Evolutionary conservation across 2,797 vertebrate species (phyloP).

Genomic region (Sebastes itinus): DNA sequence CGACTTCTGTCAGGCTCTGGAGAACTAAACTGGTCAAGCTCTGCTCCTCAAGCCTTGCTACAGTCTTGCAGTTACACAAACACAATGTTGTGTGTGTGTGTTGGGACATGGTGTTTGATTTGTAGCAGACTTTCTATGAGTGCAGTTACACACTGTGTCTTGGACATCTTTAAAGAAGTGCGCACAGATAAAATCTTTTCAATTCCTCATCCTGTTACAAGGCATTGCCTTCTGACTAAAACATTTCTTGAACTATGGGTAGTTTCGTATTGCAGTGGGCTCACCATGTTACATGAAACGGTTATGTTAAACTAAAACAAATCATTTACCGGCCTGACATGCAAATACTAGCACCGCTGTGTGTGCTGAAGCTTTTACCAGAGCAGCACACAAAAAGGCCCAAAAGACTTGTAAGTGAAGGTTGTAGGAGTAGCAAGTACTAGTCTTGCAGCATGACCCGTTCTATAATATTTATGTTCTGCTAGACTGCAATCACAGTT

Average conservation of each 20-base stretch:
- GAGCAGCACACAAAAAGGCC: not conserved
- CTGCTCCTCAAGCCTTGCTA: not conserved
- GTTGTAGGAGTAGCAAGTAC: not conserved
- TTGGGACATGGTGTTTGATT: not conserved
- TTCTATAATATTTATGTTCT: slow-evolving; percentile 43
- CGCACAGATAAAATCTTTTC: not conserved
- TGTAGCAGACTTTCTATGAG: not conserved
- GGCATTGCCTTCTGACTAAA: not conserved
- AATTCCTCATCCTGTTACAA: not conserved
- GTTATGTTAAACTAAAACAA: not conserved
- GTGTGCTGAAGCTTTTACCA: not conserved
- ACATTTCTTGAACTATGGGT: not conserved
- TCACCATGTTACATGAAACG: not conserved
- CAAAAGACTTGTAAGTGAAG: not conserved
- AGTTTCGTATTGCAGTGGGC: not conserved
- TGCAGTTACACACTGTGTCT: not conserved
- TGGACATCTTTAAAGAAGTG: not conserved
- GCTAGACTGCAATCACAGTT: slow-evolving; percentile 17
- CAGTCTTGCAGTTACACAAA: not conserved
- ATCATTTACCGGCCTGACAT: not conserved
- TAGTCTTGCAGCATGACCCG: not conserved
- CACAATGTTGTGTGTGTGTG: not conserved
- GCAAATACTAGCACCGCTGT: not conserved
- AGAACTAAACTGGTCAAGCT: not conserved
- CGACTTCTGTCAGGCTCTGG: not conserved